Base-by-base conservation (phyloP, 2,888 invertebrate species). In the Lordiphosa fenestrarum region DNA sequence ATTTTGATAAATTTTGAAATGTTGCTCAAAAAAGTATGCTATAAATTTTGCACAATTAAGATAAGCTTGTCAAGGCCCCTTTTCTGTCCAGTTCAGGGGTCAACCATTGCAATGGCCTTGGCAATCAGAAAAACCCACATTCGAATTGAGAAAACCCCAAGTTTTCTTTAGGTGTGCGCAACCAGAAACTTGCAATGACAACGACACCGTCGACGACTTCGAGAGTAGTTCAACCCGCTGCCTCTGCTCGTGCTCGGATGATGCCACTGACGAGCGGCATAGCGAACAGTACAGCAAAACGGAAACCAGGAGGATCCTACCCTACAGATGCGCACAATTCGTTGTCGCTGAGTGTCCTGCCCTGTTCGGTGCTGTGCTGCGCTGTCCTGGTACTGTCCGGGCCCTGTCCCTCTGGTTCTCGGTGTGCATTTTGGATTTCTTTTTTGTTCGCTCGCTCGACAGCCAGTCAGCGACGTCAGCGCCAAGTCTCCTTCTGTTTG, bases 401-500 rank as follows among this genome's bases (percentile, higher is more conserved):
- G 53, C 54, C 56, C 55, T 53, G 44, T 44, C 53, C 42, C n/a
- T 25, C 36, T 37, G 53, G 44, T 55, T 58, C 37, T 70, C 66
- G 73, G 84, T 84, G 82, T 76, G 84, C 83, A 84, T 70, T 84
- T 76, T 71, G 76, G 76, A 71, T 82, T 80, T 71, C 67, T 40
- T 78, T 78, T 82, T 75, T 73, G 74, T 68, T 69, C 69, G 64
- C 36, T 63, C 69, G 66, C 82, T 77, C 84, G 77, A 78, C 77
- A 78, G 82, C 77, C 77, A 78, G 77, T 78, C 77, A 84, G 77
- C 76, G 82, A 69, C 77, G 66, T 83, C 77, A 83, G 78, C 64
- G 62, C 44, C 60, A 52, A 52, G 66, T 40, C 42, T 44, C 47
- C 48, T 37, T 37, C 54, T 42, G 51, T 61, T 56, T 53, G 57